Evolutionary conservation across 1,140 invertebrate species (phyloP), one percentile per base, ranked within the genome.

Genomic region (Conus ventricosus): DNA sequence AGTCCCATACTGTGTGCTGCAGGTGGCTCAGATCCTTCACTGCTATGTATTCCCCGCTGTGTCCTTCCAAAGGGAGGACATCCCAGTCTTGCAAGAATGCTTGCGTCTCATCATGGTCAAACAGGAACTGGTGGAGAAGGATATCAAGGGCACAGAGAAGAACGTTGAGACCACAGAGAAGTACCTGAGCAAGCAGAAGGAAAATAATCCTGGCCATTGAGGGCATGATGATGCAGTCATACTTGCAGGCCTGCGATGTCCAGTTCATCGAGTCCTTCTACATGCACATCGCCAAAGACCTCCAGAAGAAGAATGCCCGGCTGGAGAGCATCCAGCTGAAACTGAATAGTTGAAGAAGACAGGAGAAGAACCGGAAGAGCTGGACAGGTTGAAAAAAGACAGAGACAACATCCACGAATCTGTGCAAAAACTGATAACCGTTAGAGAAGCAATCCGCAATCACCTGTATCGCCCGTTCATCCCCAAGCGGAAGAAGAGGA

Each of bases 361-460:
- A 39, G 53, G 39, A 13, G 51, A 71, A 5, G 60, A 63, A n/a
- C 4, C 54, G 5, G 87, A 71, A 23, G 23, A 87, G 39, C 81
- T 81, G 54, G 5, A 51, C 4, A 75, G 10, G 57, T 17, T 78
- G 51, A 78, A 78, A 25, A 23, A 57, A 57, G 78, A 87, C 7
- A 23, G 89, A 60, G 86, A 89, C 76, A 20, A 7, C 8, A 39
- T 60, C 55, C 82, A 84, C n/a, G 82, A 89, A 20, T 23, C 10
- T 15, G 53, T 89, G 8, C 85, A 71, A 25, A 81, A 55, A 51
- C 75, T 89, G 75, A 71, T 87, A 54, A 54, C n/a, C 23, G 75
- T 85, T 11, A 39, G 87, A 54, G 89, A 89, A 85, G 87, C 85
- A 6, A 87, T 89, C 54, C 71, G 83, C 23, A 89, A 89, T 84